Evolutionary conservation across 2,797 vertebrate species (phyloP).

Genomic region (Eulemur albifrons): DNA sequence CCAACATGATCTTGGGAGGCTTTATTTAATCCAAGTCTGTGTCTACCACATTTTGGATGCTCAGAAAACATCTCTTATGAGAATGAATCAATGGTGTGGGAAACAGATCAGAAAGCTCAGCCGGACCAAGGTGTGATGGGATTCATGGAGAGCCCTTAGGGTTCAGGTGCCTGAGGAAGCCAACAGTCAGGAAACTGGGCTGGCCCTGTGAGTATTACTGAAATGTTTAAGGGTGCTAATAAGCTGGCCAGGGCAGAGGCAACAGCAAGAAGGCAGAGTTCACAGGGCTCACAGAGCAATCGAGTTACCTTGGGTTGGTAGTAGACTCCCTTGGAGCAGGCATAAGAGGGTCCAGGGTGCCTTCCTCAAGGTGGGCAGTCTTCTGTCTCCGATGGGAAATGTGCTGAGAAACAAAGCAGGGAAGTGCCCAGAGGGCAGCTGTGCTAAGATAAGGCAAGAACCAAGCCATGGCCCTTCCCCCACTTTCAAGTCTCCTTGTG

Average conservation of each 20-base stretch:
- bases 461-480: no score
- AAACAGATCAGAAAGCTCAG: neutral
- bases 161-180: neutral
- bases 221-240: neutral
- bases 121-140: neutral
- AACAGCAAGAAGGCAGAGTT: neutral
- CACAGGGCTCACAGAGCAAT: neutral
- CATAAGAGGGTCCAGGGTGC: rapidly evolving
- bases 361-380: neutral
- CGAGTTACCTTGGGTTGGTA: neutral
- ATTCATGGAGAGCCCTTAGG: neutral
- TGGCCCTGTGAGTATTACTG: neutral
- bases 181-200: neutral
- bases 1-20: neutral
- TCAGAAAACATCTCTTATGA: neutral
- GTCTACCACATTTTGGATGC: neutral
- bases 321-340: neutral
- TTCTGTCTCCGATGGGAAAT: neutral
- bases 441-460: neutral
- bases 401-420: neutral
- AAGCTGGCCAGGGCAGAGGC: neutral
- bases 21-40: neutral
- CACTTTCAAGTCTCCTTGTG: neutral
- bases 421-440: neutral
- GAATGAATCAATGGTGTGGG: neutral